These are phyloP conservation scores for Alca torda DNA, from an alignment of 2,797 vertebrate genomes.

Conservation along the genomic window DNA sequence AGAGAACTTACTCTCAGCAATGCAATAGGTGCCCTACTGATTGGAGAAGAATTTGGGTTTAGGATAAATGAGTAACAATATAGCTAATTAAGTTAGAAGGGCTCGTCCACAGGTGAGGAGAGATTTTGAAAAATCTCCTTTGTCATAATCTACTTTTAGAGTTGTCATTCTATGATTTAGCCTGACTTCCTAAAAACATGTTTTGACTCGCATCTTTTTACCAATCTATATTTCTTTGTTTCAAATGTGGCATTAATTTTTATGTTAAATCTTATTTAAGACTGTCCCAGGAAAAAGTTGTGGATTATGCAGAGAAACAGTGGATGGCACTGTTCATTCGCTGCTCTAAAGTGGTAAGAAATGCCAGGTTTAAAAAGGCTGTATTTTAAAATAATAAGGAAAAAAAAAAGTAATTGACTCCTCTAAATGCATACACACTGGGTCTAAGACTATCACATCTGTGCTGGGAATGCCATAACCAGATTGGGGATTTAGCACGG, in stretches of 20 bases:
- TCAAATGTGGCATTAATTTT: neutral
- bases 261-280: neutral
- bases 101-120: neutral
- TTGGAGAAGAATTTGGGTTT: neutral
- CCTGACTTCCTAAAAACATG: neutral
- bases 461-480: conserved; percentile 37
- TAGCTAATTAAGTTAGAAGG: neutral
- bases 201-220: neutral
- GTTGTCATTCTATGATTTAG: neutral
- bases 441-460: conserved; percentile 37
- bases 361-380: conserved; percentile 10
- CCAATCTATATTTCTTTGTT: neutral
- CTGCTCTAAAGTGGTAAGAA: neutral
- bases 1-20: neutral
- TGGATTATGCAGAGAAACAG: conserved; percentile 58
- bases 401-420: conserved; percentile 13
- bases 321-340: conserved; percentile 71
- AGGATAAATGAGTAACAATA: neutral
- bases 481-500: neutral
- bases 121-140: neutral
- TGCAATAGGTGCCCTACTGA: neutral
- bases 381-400: conserved; percentile 41
- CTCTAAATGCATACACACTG: conserved; percentile 26
- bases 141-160: neutral
- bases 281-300: neutral